A percentile compares a stretch with the other conserved stretches of the same genome.
Evolutionary conservation across 2,797 vertebrate genomes (phyloP).

Genomic region (Rhyacichthys aspro): DNA sequence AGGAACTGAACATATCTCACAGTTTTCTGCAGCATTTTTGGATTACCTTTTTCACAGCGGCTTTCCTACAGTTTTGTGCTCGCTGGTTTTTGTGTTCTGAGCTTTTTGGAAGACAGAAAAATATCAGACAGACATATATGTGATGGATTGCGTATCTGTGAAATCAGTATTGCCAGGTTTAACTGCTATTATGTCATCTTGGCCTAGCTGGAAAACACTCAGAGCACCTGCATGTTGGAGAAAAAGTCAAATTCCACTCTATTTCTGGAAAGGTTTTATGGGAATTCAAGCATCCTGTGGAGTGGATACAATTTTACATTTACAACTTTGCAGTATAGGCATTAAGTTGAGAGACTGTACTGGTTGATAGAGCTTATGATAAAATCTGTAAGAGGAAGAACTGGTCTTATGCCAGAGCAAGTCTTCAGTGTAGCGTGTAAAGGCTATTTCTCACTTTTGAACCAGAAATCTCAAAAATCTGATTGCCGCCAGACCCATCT

Average conservation of each 20-base stretch:
- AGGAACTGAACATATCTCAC: no score
- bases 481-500: no score
- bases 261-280: neutral
- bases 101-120: neutral
- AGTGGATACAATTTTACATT: constrained; percentile 3
- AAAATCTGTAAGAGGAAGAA: constrained; percentile 26
- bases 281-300: neutral
- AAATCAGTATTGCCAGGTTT: neutral
- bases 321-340: constrained; percentile 10
- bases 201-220: neutral
- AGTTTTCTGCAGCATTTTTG: no score
- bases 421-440: no score
- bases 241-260: constrained; percentile 7
- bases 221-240: constrained; percentile 8
- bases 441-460: no score
- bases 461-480: no score
- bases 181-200: constrained; percentile 2
- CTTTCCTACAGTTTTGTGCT: constrained; percentile 1
- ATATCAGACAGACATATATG: neutral
- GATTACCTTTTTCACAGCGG: neutral
- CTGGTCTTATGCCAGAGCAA: constrained; percentile 26
- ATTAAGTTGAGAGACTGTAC: constrained; percentile 29
- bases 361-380: constrained; percentile 23
- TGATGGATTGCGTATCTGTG: constrained; percentile 4
- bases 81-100: no score